These are phyloP conservation scores for Cheilosia scutellata DNA, from an alignment of 2,888 invertebrate species.

Conservation along the genomic window DNA sequence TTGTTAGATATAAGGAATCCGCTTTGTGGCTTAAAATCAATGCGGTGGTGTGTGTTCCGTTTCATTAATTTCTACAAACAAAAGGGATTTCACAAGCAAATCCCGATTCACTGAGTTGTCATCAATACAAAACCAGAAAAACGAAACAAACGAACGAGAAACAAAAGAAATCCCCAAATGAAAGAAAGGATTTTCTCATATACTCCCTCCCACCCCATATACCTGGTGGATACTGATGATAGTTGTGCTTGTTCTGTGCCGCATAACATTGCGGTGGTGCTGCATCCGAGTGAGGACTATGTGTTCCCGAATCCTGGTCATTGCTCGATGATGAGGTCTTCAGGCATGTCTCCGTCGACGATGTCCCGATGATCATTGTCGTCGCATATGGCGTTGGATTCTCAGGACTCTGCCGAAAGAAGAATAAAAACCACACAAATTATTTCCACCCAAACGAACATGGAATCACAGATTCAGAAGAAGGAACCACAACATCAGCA, in stretches of 20 bases:
- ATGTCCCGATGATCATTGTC: constrained; percentile 87
- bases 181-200: constrained; percentile 29
- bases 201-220: constrained; percentile 25
- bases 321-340: constrained; percentile 83
- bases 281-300: constrained; percentile 83
- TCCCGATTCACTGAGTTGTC: constrained; percentile 27
- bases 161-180: constrained; percentile 6
- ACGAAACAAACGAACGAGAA: background rate
- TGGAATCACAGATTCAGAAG: constrained; percentile 30
- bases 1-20: constrained; percentile 27
- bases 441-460: constrained; percentile 34
- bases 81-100: constrained; percentile 29
- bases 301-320: constrained; percentile 84
- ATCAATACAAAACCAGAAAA: constrained; percentile 12
- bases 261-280: constrained; percentile 79
- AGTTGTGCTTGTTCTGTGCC: constrained; percentile 81
- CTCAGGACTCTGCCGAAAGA: constrained; percentile 84
- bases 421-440: constrained; percentile 27
- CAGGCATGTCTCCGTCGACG: constrained; percentile 83
- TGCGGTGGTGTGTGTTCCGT: background rate
- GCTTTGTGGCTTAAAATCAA: constrained; percentile 41
- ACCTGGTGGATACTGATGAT: constrained; percentile 83
- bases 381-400: constrained; percentile 91
- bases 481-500: background rate
- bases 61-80: constrained; percentile 28